These are phyloP conservation scores for Leontocebus nigricollis DNA, from an alignment of 2,797 vertebrate genomes.

Conservation along the genomic window DNA sequence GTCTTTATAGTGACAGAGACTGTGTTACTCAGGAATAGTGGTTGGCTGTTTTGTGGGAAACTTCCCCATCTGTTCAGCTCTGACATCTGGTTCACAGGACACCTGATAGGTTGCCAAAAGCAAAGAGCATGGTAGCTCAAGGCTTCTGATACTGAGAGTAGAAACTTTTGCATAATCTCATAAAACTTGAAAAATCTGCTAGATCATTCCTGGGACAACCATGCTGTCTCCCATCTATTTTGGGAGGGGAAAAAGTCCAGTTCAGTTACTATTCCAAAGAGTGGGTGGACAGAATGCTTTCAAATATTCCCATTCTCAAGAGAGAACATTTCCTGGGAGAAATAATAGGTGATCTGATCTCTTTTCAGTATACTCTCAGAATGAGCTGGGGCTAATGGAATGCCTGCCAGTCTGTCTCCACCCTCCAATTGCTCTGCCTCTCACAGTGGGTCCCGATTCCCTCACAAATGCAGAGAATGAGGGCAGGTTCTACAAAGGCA, in stretches of 20 bases:
- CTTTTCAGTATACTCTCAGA: background rate
- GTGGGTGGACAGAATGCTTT: background rate
- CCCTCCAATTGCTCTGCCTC: background rate
- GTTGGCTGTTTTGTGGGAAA: constrained; percentile 26
- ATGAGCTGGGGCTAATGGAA: background rate
- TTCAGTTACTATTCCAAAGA: background rate
- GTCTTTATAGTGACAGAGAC: constrained; percentile 22
- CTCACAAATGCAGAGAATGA: background rate
- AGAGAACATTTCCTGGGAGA: background rate
- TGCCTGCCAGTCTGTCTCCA: too few species aligned
- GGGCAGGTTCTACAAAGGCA: background rate
- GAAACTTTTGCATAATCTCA: constrained; percentile 39
- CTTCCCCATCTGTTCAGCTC: background rate
- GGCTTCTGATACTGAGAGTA: constrained; percentile 17
- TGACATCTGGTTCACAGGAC: constrained; percentile 48
- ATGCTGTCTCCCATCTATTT: background rate
- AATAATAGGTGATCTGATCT: background rate
- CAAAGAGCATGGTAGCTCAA: constrained; percentile 24
- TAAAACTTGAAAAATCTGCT: constrained; percentile 56
- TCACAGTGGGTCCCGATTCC: background rate
- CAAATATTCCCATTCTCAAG: background rate
- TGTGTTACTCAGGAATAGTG: background rate
- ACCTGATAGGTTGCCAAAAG: constrained; percentile 18
- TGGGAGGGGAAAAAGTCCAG: background rate
- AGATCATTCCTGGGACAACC: background rate